phyloP scores from a whole-genome alignment of 2,888 invertebrate species.

The Tupiocoris notatus region DNA sequence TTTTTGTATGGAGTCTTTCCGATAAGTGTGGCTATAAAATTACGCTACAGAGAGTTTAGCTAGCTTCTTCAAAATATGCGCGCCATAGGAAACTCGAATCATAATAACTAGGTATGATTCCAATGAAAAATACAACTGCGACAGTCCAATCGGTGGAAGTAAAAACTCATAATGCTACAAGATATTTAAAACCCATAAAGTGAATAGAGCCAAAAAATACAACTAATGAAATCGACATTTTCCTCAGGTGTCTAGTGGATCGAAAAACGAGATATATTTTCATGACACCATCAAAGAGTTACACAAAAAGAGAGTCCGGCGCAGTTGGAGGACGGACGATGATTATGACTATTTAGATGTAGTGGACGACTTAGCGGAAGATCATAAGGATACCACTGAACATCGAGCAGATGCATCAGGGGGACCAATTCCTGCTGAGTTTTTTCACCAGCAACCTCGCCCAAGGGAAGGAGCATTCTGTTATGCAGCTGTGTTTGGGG shows the following conservation, averaged over 20 bases:
- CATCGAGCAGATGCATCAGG: neutral
- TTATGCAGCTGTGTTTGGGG: slow-evolving; percentile 27
- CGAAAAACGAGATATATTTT: slow-evolving; percentile 26
- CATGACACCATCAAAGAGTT: slow-evolving; percentile 25
- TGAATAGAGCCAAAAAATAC: too few relatives aligned
- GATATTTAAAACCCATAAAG: too few relatives aligned
- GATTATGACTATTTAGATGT: neutral
- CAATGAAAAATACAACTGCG: too few relatives aligned
- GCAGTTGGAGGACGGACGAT: neutral
- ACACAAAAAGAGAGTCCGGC: neutral
- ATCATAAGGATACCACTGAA: neutral
- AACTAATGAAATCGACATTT: too few relatives aligned
- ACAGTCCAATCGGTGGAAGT: too few relatives aligned
- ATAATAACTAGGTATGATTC: too few relatives aligned
- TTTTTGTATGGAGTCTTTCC: too few relatives aligned
- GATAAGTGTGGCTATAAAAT: too few relatives aligned
- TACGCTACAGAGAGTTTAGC: too few relatives aligned
- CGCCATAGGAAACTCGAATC: too few relatives aligned
- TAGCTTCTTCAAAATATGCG: too few relatives aligned
- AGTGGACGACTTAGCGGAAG: neutral
- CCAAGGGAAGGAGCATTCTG: slow-evolving; percentile 10
- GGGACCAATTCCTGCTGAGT: neutral
- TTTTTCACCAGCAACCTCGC: slow-evolving; percentile 3
- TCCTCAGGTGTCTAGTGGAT: slow-evolving; percentile 21
- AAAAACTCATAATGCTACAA: too few relatives aligned